Base-by-base conservation (phyloP, 2,113 vertebrate species). In the Apaloderma vittatum region DNA sequence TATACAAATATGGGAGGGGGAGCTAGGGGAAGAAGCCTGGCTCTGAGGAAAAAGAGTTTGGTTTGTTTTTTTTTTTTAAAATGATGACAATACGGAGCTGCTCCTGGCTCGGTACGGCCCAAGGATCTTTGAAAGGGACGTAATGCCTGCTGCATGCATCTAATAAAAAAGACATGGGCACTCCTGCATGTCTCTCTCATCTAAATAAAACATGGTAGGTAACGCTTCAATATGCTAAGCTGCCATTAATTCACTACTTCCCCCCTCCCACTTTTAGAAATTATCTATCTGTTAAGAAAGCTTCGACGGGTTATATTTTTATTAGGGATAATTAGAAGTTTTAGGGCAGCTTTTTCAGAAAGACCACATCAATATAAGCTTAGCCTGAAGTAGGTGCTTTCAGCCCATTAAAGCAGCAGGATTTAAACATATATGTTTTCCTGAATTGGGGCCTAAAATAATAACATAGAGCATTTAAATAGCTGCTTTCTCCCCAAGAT, bases 1-100 rank as follows among this genome's bases (percentile, higher is more conserved):
- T 95, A 97, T 86, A 97, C 93, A 96, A 94, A 94, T 97, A 97
- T 72, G 83, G 93, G 95, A 72, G 94, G 85, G 89, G 94, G 61
- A 87, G 79, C 54, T 1, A 7, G 40, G 73, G 68, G 52, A 95
- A 94, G 86, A 81, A 91, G 79, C 52, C 71, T 74, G 89, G 79
- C 89, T 95, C 81, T 1, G 10, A 91, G 59, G 40, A 68, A 81
- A 91, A 26, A 72, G 67, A 46, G 30, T 84, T 75, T 24, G 66
- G 10, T 62, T 72, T 66, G 45, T 80, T 48, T 37, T 22, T 2
- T 32, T 26, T 18, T 10, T 14, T 3, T 55, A 1, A 46, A 15
- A 40, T 40, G 1, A 48, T 91, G 88, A 94, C 73, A 85, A 58
- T 1, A 7, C 1, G 0, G 79, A 76, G 92, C 68, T 85, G 40